Evolutionary conservation across 1,140 invertebrate species (phyloP).

Genomic region (Drosophila serrata): DNA sequence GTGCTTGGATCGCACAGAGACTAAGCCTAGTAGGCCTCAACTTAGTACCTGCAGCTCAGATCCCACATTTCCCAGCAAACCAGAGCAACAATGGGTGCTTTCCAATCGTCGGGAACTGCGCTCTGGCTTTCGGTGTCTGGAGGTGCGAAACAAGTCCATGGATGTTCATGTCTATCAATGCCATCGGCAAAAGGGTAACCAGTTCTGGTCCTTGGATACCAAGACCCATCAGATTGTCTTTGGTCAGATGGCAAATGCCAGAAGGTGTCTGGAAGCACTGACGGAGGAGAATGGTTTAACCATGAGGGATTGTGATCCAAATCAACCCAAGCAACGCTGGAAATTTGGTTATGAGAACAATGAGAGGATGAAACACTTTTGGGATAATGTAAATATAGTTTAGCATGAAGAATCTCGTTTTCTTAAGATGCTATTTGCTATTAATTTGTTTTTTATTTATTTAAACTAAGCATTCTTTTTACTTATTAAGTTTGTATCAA

Average conservation of each 20-base stretch:
- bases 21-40: conserved; percentile 87
- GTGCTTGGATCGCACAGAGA: conserved; percentile 91
- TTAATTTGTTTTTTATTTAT: background rate
- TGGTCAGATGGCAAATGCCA: conserved; percentile 18
- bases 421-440: background rate
- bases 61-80: conserved; percentile 85
- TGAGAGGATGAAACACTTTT: conserved; percentile 49
- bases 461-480: background rate
- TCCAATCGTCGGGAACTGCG: conserved; percentile 96
- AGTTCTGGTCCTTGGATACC: conserved; percentile 94
- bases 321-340: conserved; percentile 61
- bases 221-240: conserved; percentile 77
- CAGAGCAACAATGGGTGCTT: conserved; percentile 89
- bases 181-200: conserved; percentile 95
- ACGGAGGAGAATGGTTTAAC: conserved; percentile 2
- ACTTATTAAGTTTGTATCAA: background rate
- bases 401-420: background rate
- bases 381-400: conserved; percentile 32
- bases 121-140: conserved; percentile 93
- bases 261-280: conserved; percentile 60
- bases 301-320: conserved; percentile 46
- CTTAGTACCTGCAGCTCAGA: conserved; percentile 86
- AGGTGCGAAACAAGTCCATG: conserved; percentile 90
- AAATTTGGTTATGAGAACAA: conserved; percentile 70
- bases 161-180: conserved; percentile 90